Base-by-base conservation (phyloP, 92 coral and sea anemone species). In the Isaurus tuberculatus region DNA sequence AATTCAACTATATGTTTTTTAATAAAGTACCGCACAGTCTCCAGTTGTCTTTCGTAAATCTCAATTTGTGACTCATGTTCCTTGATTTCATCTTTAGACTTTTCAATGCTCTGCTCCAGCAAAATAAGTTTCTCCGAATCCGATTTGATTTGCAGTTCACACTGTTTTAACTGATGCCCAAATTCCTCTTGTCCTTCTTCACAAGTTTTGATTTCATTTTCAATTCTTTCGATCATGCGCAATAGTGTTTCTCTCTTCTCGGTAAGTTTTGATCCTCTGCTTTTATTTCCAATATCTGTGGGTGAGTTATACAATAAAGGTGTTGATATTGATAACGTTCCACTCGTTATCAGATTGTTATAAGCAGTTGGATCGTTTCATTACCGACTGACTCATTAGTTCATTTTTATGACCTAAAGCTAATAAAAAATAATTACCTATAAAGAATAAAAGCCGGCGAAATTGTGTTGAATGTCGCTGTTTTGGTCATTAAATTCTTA, bases 181-280 rank as follows among this genome's bases (percentile, higher is more conserved):
- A 86, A 42, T 36, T 95, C 92, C 16, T 79, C 88, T 61, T 91
- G 93, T 2, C 75, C 73, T 16, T 94, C 93, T 65, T 95, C 94
- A 60, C 85, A 90, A 5, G 85, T 40, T 30, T 81, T 46, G 19
- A 94, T 91, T 60, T 95, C 98, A 31, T 88, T 91, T 64, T 95
- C 98, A 40, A 91, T 80, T 4, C 93, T 88, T 55, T 95, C 98
- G 57, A 94, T 92, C 97, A 95, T 89, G 43, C 93, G 93, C 68
- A 91, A 86, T 28, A 95, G 25, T 36, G 89, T 83, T 77, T 91
- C 95, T 64, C 94, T 88, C 69, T 85, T 91, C 73, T 81, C 83
- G 75, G 87, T 90, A 34, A 83, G 83, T 64, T 80, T 88, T 31
- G 88, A 80, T 16, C 65, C 75, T 46, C 78, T 40, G 19, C 86